Evolutionary conservation across 1,140 invertebrate genomes (phyloP).

Genomic region (Anastrepha obliqua): DNA sequence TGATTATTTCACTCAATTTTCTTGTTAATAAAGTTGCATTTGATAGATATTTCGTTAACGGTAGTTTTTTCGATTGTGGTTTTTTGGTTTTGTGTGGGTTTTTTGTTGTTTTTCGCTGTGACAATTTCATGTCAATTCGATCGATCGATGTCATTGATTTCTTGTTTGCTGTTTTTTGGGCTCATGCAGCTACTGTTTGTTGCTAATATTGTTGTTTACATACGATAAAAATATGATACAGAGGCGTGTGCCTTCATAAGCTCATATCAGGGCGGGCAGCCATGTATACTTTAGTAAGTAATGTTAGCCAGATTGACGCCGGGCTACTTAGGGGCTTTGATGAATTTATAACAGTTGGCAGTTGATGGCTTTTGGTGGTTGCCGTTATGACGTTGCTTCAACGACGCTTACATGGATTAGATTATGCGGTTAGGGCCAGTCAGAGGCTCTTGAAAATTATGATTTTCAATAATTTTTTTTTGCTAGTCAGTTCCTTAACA

Average conservation of each 20-base stretch:
- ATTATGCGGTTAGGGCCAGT: no score
- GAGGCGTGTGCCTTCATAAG: background rate
- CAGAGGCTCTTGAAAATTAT: no score
- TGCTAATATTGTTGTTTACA: conserved; percentile 50
- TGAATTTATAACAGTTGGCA: background rate
- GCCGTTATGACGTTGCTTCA: background rate
- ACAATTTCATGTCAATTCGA: conserved; percentile 48
- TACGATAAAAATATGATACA: conserved; percentile 47
- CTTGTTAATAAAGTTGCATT: background rate
- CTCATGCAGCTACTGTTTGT: conserved; percentile 29
- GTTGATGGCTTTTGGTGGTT: background rate
- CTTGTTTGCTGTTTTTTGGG: conserved; percentile 33
- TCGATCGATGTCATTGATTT: conserved; percentile 40
- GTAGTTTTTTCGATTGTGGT: background rate
- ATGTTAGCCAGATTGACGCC: background rate
- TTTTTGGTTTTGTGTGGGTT: background rate
- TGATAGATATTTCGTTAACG: conserved; percentile 25
- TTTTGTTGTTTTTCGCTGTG: background rate
- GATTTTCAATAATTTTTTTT: no score
- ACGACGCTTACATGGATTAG: no score
- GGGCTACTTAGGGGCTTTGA: background rate
- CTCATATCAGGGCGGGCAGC: background rate
- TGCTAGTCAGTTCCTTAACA: no score
- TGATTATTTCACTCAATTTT: background rate
- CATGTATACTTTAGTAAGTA: background rate